Evolutionary conservation across 2,888 invertebrate species (phyloP).

Genomic region (Tuberolachnus salignus): DNA sequence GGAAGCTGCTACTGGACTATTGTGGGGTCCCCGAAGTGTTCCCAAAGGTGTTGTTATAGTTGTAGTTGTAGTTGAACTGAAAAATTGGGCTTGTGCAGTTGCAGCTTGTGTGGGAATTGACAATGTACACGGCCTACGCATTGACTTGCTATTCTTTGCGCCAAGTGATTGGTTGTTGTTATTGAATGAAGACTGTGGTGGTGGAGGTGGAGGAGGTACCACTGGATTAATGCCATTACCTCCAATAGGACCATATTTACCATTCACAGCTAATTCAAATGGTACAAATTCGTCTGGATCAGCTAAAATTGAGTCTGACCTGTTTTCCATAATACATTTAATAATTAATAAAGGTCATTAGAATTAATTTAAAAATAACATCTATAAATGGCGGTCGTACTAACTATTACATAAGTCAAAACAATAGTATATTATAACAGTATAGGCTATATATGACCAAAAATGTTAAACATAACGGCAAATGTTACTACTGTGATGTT

Average conservation of each 20-base stretch:
- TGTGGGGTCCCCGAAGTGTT: constrained; percentile 17
- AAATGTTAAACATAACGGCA: no score
- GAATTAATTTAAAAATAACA: no score
- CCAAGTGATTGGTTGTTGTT: constrained; percentile 14
- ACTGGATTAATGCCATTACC: constrained; percentile 52
- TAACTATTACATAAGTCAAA: not conserved
- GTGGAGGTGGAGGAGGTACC: constrained; percentile 7
- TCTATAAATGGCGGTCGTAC: not conserved
- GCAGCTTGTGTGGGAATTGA: constrained; percentile 35
- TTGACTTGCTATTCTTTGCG: constrained; percentile 30
- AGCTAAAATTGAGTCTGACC: constrained; percentile 67
- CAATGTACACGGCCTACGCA: constrained; percentile 37
- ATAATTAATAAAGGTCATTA: no score
- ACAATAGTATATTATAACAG: no score
- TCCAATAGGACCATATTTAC: constrained; percentile 75
- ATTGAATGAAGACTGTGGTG: not conserved
- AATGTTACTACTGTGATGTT: no score
- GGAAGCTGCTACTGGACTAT: constrained; percentile 63
- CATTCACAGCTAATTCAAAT: constrained; percentile 71
- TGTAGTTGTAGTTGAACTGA: constrained; percentile 45
- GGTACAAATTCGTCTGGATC: constrained; percentile 72
- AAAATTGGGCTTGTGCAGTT: constrained; percentile 47
- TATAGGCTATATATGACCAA: no score
- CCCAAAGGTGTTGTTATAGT: constrained; percentile 48
- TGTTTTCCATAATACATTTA: no score